A percentile compares a stretch with the other conserved stretches of the same genome.
Evolutionary conservation across 2,797 vertebrate species (phyloP).

Genomic region (Scleropages formosus): DNA sequence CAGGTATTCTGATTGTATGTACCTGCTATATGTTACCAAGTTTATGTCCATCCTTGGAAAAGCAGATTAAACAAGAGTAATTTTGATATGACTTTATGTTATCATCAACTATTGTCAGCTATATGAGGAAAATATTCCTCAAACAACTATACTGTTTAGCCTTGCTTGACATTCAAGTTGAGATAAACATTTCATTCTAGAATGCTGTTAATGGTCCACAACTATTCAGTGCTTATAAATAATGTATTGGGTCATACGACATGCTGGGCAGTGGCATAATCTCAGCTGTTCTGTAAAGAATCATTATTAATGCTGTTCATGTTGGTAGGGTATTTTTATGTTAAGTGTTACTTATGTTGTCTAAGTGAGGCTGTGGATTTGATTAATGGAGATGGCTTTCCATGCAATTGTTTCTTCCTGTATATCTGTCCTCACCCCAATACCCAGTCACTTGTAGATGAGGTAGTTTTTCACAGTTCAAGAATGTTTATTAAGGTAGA

Average conservation of each 20-base stretch:
- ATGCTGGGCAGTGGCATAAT: background rate
- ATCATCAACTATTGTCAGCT: background rate
- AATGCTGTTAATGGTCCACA: slow-evolving; percentile 14
- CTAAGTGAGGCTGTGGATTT: background rate
- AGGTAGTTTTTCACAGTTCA: background rate
- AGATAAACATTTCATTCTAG: slow-evolving; percentile 1
- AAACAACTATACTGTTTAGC: background rate
- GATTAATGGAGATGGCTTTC: background rate
- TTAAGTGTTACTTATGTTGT: background rate
- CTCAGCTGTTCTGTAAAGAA: background rate
- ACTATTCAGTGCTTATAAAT: slow-evolving; percentile 15
- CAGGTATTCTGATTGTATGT: too few species aligned
- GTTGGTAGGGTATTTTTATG: background rate
- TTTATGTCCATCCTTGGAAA: too few species aligned
- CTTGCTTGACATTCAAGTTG: background rate
- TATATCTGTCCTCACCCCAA: background rate
- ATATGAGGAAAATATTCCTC: slow-evolving; percentile 10
- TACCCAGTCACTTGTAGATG: background rate
- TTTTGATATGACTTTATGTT: background rate
- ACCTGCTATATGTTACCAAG: too few species aligned
- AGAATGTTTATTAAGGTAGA: background rate
- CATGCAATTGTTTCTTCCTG: background rate
- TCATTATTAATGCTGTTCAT: background rate
- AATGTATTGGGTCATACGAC: slow-evolving; percentile 13
- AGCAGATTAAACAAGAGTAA: too few species aligned